Base-by-base conservation (phyloP, 1,140 invertebrate species). In the Oedothorax gibbosus region DNA sequence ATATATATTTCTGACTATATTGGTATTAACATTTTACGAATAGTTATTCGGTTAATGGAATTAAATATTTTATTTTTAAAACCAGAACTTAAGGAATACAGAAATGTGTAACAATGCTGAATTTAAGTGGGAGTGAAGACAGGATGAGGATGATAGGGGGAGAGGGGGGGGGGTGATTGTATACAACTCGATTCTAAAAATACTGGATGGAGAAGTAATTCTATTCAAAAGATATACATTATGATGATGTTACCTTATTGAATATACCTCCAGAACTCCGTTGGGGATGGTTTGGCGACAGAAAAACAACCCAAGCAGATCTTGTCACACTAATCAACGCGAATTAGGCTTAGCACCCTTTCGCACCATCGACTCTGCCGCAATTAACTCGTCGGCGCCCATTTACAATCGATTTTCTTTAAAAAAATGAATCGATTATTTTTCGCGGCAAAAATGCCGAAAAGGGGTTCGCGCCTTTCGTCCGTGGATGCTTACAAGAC, bases 211-310 rank as follows among this genome's bases (percentile, higher is more conserved):
- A 35, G 35, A 21, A 21, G 7, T 77, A 77, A 77, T 77, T 57
- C 49, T 50, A 77, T 64, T 77, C 60, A 54, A 79, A 35, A 21
- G 21, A 81, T 11, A 82, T 73, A 73, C 57, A 73, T 73, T 73
- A 82, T 82, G 57, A 64, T 73, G 62, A 68, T 64, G 21, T 82
- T 82, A 82, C 80, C 80, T 82, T 73, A 82, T 82, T 73, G 57
- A 73, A 82, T 73, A 64, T 60, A 62, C 69, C 57, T 51, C 69
- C 77, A 64, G 69, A 82, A 72, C 80, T 71, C 80, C 54, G 57
- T 50, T 21, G 56, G 11, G 68, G 10, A 69, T 73, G 80, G 12
- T 64, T 71, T 71, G 80, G 68, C 80, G 20, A 20, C 68, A 72
- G 77, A 66, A 65, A 10, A 73, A 49, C n/a, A 73, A 64, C 35